Conservation (phyloP, 2,113 vertebrate genomes). For the Microcebus ravelobensis region DNA sequence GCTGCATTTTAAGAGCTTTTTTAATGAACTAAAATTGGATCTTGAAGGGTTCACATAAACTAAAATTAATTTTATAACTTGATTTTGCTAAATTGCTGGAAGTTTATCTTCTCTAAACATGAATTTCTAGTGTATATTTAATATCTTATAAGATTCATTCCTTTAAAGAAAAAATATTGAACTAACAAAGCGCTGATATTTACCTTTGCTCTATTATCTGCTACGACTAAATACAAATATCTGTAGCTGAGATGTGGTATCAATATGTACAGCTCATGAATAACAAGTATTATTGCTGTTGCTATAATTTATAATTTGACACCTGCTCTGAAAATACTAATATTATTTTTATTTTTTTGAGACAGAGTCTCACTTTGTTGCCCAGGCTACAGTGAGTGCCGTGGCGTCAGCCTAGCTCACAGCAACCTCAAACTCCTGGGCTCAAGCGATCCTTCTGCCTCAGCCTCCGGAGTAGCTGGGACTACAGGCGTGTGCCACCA, state of each 20-base stretch:
- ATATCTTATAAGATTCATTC: not conserved
- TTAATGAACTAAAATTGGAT: slow-evolving; percentile 9
- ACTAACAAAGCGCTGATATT: not conserved
- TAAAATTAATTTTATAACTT: not conserved
- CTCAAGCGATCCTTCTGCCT: too few species aligned
- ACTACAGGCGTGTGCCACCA: too few species aligned
- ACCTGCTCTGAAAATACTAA: not conserved
- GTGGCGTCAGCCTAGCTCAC: too few species aligned
- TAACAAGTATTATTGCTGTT: not conserved
- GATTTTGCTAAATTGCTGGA: slow-evolving; percentile 28
- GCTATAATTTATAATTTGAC: not conserved
- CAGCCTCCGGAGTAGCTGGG: too few species aligned
- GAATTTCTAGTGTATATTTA: slow-evolving; percentile 8
- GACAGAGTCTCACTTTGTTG: too few species aligned
- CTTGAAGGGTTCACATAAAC: not conserved
- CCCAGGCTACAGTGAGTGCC: too few species aligned
- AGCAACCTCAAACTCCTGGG: too few species aligned
- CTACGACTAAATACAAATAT: not conserved
- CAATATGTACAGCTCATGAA: not conserved
- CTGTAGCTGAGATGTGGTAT: not conserved
- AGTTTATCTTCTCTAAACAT: slow-evolving; percentile 16
- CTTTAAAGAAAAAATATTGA: not conserved
- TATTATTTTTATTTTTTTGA: too few species aligned
- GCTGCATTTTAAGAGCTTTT: not conserved
- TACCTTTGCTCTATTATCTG: not conserved